Evolutionary conservation across 2,797 vertebrate species (phyloP).

Genomic region (Pteronotus mesoamericanus): DNA sequence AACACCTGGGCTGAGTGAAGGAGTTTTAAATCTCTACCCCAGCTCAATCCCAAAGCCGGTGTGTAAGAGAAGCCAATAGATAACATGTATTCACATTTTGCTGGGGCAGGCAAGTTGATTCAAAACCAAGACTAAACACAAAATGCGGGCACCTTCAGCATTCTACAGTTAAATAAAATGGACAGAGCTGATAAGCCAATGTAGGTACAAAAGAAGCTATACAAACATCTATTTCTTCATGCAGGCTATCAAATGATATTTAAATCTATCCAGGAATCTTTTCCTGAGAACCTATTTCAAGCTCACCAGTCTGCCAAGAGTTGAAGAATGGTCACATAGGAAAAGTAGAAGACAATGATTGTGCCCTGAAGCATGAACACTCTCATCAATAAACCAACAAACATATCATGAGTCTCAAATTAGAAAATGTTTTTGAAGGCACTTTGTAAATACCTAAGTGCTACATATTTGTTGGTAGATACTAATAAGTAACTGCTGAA

Average conservation of each 20-base stretch:
- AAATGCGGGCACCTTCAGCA: neutral
- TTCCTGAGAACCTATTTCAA: conserved; percentile 26
- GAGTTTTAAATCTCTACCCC: neutral
- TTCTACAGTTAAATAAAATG: neutral
- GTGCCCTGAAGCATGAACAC: neutral
- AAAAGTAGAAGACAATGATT: neutral
- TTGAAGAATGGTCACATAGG: neutral
- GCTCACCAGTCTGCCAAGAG: neutral
- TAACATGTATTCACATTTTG: neutral
- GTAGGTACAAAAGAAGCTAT: neutral
- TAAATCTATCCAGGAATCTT: neutral
- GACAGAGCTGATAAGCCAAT: neutral
- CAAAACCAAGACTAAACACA: neutral
- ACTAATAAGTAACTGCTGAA: neutral
- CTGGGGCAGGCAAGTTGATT: neutral
- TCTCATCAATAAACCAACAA: neutral
- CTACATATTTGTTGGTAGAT: neutral
- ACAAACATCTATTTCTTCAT: neutral
- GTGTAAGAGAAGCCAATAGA: neutral
- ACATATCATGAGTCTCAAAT: neutral
- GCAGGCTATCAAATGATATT: neutral
- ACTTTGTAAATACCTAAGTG: neutral
- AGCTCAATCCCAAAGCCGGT: neutral
- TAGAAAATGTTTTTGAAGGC: neutral
- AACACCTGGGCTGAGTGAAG: neutral